Base-by-base conservation (phyloP, 2,113 vertebrate genomes). In the Nettapus auritus region DNA sequence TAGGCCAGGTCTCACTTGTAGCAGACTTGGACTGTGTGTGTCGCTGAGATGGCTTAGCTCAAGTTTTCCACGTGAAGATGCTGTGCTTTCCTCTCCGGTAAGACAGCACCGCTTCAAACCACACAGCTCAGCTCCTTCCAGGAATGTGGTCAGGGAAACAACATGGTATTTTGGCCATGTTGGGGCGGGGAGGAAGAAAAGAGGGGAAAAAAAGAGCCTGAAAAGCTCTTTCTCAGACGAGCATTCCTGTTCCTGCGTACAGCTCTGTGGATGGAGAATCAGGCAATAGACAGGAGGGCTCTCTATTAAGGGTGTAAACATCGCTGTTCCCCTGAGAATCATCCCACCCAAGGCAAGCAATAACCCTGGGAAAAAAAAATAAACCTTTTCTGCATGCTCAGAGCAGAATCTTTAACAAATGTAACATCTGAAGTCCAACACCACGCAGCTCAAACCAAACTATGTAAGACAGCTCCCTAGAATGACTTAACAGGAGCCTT, bases 61-160 rank as follows among this genome's bases (percentile, higher is more conserved):
- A 53, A 64, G 77, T 53, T 68, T 44, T 62, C 69, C 69, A 23
- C 0, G 0, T 18, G 21, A 84, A 92, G 77, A 92, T 52, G 77
- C 57, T 86, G 46, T 17, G 46, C 63, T 94, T 94, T 69, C 92
- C 75, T 19, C 74, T 71, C 20, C 89, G 81, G 60, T 25, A 78
- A 86, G 71, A 29, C 67, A 91, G 83, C 38, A 7, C 48, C 14
- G 86, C 25, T 22, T 68, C 66, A 87, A 57, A 48, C 73, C 90
- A 87, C 93, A 94, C 77, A 95, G 77, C 83, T 82, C 89, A 64
- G 81, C 74, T 92, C 69, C 81, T 93, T 93, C 89, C 91, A 93
- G 82, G 77, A 68, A 62, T 82, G 48, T 2, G 44, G 60, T 78
- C 5, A 42, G 69, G 66, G 81, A 86, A 96, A 94, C 34, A 31